Evolutionary conservation across 2,113 vertebrate genomes (phyloP).

Genomic region (Nibea coibor): DNA sequence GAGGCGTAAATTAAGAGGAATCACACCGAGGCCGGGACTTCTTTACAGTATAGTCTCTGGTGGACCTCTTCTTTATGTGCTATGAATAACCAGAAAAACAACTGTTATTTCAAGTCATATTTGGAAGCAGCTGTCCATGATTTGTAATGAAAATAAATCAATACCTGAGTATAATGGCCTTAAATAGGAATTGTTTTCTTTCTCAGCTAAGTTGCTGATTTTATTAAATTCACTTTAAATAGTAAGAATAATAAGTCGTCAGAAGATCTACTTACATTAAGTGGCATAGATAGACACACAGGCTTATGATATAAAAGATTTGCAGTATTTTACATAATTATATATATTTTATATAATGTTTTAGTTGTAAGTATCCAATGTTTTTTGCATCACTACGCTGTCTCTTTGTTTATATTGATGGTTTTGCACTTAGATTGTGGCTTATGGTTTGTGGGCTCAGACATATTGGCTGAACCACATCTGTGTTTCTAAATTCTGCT

Average conservation of each 20-base stretch:
- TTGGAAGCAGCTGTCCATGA: not conserved
- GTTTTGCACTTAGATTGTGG: not conserved
- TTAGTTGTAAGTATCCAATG: not conserved
- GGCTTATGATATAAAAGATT: too few species aligned
- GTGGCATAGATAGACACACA: not conserved
- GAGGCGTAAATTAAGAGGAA: conserved; percentile 25
- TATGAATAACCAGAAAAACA: not conserved
- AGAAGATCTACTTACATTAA: not conserved
- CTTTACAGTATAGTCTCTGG: conserved; percentile 25
- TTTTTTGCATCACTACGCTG: not conserved
- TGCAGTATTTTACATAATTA: not conserved
- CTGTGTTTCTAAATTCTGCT: not conserved
- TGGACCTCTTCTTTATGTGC: conserved; percentile 44
- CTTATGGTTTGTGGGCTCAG: too few species aligned
- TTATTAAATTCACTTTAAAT: not conserved
- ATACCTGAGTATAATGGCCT: too few species aligned
- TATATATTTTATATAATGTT: not conserved
- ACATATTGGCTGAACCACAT: too few species aligned
- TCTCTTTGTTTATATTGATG: not conserved
- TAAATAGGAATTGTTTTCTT: not conserved
- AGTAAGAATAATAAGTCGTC: too few species aligned
- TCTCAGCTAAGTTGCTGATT: not conserved
- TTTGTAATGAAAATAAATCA: conserved; percentile 24
- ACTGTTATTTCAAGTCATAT: not conserved
- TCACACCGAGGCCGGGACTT: not conserved